These are phyloP conservation scores for Drosophila meridionalis DNA, from an alignment of 2,888 invertebrate species.

Conservation along the genomic window DNA sequence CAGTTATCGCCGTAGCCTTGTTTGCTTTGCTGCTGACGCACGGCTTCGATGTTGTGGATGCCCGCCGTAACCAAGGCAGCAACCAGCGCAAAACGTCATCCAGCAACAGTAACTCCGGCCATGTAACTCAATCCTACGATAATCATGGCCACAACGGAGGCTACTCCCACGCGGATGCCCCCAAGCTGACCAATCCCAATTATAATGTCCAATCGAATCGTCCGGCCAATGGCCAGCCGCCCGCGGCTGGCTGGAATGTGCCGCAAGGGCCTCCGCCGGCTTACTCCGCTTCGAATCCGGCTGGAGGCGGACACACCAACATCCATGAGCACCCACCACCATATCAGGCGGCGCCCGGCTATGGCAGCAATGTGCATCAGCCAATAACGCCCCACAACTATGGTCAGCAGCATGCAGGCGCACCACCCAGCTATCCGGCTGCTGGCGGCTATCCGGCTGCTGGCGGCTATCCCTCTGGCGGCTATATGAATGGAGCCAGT, in stretches of 20 bases:
- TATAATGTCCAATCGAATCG: constrained; percentile 84
- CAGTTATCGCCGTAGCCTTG: constrained; percentile 53
- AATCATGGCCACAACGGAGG: constrained; percentile 47
- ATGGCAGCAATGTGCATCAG: constrained; percentile 72
- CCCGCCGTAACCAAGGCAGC: constrained; percentile 73
- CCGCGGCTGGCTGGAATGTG: constrained; percentile 84
- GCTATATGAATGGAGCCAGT: not conserved
- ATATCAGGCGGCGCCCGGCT: constrained; percentile 79
- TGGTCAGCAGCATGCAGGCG: constrained; percentile 67
- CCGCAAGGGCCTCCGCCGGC: constrained; percentile 83
- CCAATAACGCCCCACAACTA: constrained; percentile 78
- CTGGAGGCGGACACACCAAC: constrained; percentile 82
- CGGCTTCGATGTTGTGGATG: constrained; percentile 65
- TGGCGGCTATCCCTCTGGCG: constrained; percentile 13
- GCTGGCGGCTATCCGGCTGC: constrained; percentile 61
- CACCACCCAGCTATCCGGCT: constrained; percentile 65
- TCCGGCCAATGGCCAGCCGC: constrained; percentile 73
- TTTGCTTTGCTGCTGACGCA: constrained; percentile 64
- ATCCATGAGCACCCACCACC: constrained; percentile 81
- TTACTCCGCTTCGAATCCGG: constrained; percentile 80
- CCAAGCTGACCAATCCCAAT: constrained; percentile 83
- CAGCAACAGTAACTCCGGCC: constrained; percentile 65
- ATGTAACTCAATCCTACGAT: constrained; percentile 81
- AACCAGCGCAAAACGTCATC: constrained; percentile 78
- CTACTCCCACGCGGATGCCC: constrained; percentile 83